Base-by-base conservation (phyloP, 2,888 invertebrate genomes). In the Limnephilus auricula region DNA sequence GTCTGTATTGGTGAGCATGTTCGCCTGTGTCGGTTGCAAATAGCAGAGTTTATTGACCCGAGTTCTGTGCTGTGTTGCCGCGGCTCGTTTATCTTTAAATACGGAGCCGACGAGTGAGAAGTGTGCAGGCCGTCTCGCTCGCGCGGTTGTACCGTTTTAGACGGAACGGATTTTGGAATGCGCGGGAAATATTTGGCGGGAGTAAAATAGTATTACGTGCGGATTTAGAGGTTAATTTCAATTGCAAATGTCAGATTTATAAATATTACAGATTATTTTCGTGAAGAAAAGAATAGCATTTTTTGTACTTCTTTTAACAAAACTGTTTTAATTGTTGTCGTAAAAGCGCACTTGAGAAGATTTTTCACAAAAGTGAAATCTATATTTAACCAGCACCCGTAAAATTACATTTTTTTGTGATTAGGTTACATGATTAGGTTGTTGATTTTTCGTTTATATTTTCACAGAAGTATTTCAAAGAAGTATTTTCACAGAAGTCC, bases 161-260 rank as follows among this genome's bases (percentile, higher is more conserved):
- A 37, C 85, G 85, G n/a, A n/a, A 3, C 85, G 85, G 31, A 15
- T 32, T 40, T 5, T 9, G 25, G n/a, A 65, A 65, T 65, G 40
- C 85, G 85, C 85, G 40, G 85, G 85, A 37, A 40, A 85, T 40
- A 85, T 37, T 40, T 85, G 85, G 85, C 85, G 85, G 40, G 85
- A 37, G 37, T 25, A 40, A 37, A 37, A 40, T 40, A 10, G 9
- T 85, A n/a, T 1, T 25, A 25, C 25, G 65, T 65, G 65, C 65
- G n/a, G 25, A 25, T 65, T 65, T 65, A 65, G 65, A 65, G 65
- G 65, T n/a, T 65, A 25, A 65, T 25, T 65, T 65, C 25, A 25
- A 65, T n/a, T 65, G 65, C 65, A 65, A 65, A 65, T 65, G 65
- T 65, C 25, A 65, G 2, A 65, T 65, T 65, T 65, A 25, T 65